Evolutionary conservation across 2,888 invertebrate species (phyloP).

Genomic region (Thereva unica): DNA sequence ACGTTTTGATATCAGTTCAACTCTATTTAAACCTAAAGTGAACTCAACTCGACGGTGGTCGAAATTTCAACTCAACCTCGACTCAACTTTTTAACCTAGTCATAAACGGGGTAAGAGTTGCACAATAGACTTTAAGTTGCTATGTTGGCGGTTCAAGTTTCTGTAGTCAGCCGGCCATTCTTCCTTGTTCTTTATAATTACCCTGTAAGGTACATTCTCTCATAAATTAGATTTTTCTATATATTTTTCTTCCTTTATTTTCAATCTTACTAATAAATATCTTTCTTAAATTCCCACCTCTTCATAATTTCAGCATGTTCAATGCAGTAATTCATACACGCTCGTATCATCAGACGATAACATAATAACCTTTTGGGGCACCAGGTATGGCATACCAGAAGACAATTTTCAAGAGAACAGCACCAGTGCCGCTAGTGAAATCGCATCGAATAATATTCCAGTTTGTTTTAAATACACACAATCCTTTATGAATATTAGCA

Average conservation of each 20-base stretch:
- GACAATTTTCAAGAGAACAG: conserved; percentile 38
- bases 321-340: conserved; percentile 69
- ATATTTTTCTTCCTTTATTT: background rate
- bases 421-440: conserved; percentile 24
- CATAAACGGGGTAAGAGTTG: no score
- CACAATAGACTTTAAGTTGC: no score
- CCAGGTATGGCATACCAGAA: conserved; percentile 57
- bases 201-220: no score
- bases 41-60: no score
- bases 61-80: no score
- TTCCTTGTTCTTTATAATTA: no score
- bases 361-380: conserved; percentile 73
- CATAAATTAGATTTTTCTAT: no score
- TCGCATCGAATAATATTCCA: background rate
- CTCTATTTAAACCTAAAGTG: no score
- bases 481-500: background rate
- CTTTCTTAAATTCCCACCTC: conserved; percentile 6
- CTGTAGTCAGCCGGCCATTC: no score
- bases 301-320: conserved; percentile 60
- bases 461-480: background rate
- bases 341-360: conserved; percentile 68
- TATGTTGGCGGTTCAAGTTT: no score
- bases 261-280: conserved; percentile 15
- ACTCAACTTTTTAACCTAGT: no score
- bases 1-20: no score